A percentile compares a stretch with the other conserved stretches of the same genome.
phyloP scores from a whole-genome alignment of 2,797 vertebrate genomes.

The Sandelia bainsii region DNA sequence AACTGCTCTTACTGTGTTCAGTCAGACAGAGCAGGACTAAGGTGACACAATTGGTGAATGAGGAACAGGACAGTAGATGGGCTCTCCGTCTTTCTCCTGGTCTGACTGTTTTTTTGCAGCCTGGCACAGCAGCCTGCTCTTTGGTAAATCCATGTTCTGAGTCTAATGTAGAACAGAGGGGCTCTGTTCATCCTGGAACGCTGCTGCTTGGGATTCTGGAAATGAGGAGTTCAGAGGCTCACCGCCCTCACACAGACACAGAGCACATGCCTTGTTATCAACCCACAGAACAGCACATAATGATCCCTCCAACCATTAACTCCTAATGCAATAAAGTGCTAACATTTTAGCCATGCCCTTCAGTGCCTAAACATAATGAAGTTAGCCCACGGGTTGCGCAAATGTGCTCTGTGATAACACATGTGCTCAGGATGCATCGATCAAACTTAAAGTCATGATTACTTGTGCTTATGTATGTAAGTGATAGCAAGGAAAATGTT shows the following conservation, averaged over 20 bases:
- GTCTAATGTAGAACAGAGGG: constrained; percentile 80
- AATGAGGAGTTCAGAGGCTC: constrained; percentile 77
- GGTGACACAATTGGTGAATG: constrained; percentile 51
- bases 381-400: constrained; percentile 70
- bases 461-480: constrained; percentile 29
- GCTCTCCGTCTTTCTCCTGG: constrained; percentile 26
- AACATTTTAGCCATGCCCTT: constrained; percentile 76
- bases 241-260: constrained; percentile 74
- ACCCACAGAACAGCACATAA: constrained; percentile 77
- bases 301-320: constrained; percentile 78
- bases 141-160: constrained; percentile 69
- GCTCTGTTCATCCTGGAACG: constrained; percentile 76
- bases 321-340: constrained; percentile 78
- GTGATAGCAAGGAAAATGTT: constrained; percentile 51
- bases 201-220: constrained; percentile 79
- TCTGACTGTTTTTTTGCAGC: constrained; percentile 51
- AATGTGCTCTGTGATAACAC: constrained; percentile 64
- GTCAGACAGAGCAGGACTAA: constrained; percentile 50
- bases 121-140: constrained; percentile 49
- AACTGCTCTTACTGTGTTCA: constrained; percentile 26
- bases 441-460: constrained; percentile 56
- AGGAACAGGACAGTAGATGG: constrained; percentile 39
- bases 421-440: constrained; percentile 60
- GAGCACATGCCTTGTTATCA: constrained; percentile 81
- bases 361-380: constrained; percentile 71